Conservation (phyloP, 2,888 invertebrate genomes). For the Eulithis prunata region DNA sequence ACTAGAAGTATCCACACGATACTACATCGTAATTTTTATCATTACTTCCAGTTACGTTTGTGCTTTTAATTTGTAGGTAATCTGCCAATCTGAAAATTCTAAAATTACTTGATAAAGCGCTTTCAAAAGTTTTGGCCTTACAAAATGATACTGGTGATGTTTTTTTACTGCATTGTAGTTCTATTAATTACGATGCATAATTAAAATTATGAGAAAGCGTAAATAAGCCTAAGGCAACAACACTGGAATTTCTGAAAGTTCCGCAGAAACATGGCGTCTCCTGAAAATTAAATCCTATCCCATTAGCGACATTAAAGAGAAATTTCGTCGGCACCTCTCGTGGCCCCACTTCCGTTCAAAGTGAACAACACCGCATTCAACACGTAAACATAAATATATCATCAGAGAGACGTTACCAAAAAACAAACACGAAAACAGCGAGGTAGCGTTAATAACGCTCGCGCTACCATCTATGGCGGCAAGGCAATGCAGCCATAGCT, state of each 20-base stretch:
- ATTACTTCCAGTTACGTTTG: background rate
- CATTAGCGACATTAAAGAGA: slow-evolving; percentile 32
- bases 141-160: too few species aligned
- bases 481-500: slow-evolving; percentile 62
- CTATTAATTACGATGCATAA: too few species aligned
- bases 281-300: slow-evolving; percentile 23
- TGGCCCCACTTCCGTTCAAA: slow-evolving; percentile 28
- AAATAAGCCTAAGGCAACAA: background rate
- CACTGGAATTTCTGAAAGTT: background rate
- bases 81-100: background rate
- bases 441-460: slow-evolving; percentile 74
- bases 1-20: slow-evolving; percentile 37
- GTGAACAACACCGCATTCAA: slow-evolving; percentile 46
- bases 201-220: background rate
- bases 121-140: too few species aligned
- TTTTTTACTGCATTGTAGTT: too few species aligned
- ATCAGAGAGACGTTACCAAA: slow-evolving; percentile 60
- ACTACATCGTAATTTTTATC: background rate
- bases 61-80: background rate
- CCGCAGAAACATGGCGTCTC: slow-evolving; percentile 5
- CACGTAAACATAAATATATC: slow-evolving; percentile 57
- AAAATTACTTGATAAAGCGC: background rate
- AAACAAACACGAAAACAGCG: slow-evolving; percentile 64
- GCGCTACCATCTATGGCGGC: slow-evolving; percentile 61
- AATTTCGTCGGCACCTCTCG: slow-evolving; percentile 21